phyloP scores from a whole-genome alignment of 1,140 invertebrate species.

The Pentalonia nigronervosa region DNA sequence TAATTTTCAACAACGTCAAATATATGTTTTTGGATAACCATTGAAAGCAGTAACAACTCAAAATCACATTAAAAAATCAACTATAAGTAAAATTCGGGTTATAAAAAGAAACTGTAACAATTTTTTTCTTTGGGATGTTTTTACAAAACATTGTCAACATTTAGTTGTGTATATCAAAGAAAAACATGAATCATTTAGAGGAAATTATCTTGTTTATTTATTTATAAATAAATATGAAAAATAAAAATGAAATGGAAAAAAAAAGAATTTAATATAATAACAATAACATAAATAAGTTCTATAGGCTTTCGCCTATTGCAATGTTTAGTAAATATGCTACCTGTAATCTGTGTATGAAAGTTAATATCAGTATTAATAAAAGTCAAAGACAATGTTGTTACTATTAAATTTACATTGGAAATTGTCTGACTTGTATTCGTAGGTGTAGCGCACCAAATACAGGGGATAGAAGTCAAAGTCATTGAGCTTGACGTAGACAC shows the following conservation, averaged over 20 bases:
- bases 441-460: neutral
- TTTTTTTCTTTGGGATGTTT: neutral
- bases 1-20: neutral
- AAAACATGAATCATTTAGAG: neutral
- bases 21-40: too few species aligned
- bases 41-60: too few species aligned
- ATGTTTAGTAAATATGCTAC: neutral
- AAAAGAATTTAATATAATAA: neutral
- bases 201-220: too few species aligned
- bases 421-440: too few species aligned
- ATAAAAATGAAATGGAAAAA: too few species aligned
- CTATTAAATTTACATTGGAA: too few species aligned
- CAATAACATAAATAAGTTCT: neutral
- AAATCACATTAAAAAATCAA: too few species aligned
- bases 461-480: conserved; percentile 59
- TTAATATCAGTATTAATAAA: neutral
- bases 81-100: too few species aligned
- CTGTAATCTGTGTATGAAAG: neutral
- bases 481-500: conserved; percentile 57
- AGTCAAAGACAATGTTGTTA: too few species aligned
- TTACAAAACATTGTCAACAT: neutral
- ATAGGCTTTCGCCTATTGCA: too few species aligned
- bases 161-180: neutral
- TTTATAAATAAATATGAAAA: too few species aligned
- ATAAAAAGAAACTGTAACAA: neutral